phyloP scores from a whole-genome alignment of 2,113 vertebrate species.

The Echinops telfairi region DNA sequence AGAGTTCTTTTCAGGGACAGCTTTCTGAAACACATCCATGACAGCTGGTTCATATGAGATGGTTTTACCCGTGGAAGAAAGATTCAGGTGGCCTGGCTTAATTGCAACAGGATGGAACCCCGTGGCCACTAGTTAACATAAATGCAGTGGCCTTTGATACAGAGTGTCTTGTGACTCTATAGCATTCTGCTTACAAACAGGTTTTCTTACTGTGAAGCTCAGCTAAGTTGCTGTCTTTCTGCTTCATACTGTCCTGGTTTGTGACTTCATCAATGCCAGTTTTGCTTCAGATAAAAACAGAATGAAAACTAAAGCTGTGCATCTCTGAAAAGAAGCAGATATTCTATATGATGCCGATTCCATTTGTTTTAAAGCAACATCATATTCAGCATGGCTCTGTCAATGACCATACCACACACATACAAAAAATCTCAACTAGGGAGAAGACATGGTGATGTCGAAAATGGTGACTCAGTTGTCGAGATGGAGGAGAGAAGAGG shows the following conservation, averaged over 20 bases:
- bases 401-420: slow-evolving; percentile 54
- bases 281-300: background rate
- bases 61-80: slow-evolving; percentile 68
- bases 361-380: background rate
- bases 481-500: background rate
- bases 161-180: slow-evolving; percentile 35
- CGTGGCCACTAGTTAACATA: slow-evolving; percentile 64
- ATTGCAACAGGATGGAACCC: slow-evolving; percentile 62
- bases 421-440: slow-evolving; percentile 74
- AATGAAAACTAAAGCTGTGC: slow-evolving; percentile 22
- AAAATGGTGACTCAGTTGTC: slow-evolving; percentile 21
- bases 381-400: slow-evolving; percentile 65
- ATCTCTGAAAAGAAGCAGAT: background rate
- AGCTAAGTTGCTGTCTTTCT: background rate
- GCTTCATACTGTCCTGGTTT: background rate
- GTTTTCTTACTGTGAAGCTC: slow-evolving; percentile 1
- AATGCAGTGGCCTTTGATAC: slow-evolving; percentile 54
- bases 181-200: background rate
- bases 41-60: slow-evolving; percentile 67
- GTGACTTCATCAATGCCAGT: background rate
- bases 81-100: slow-evolving; percentile 74
- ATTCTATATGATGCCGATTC: background rate
- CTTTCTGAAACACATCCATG: slow-evolving; percentile 72
- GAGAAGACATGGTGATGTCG: slow-evolving; percentile 78
- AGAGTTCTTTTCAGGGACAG: slow-evolving; percentile 71